Evolutionary conservation across 2,797 vertebrate genomes (phyloP).

Genomic region (Menidia menidia): DNA sequence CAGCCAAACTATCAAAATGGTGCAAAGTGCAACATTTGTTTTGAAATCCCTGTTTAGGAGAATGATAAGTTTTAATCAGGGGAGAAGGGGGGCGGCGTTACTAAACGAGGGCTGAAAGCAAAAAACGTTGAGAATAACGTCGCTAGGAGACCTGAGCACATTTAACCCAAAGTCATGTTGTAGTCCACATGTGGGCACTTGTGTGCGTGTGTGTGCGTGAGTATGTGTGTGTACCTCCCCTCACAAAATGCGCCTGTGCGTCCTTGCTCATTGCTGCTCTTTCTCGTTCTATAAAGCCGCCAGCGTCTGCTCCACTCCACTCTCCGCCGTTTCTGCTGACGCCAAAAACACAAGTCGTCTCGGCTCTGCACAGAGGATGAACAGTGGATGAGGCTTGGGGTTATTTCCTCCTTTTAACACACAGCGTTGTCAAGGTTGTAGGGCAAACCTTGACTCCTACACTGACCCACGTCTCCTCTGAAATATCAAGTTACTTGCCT

Average conservation of each 20-base stretch:
- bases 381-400: constrained; percentile 15
- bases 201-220: constrained; percentile 26
- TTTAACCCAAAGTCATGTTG: constrained; percentile 60
- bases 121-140: constrained; percentile 41
- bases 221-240: constrained; percentile 24
- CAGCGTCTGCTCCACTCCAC: constrained; percentile 42
- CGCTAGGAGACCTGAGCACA: constrained; percentile 74
- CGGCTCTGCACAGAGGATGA: constrained; percentile 16
- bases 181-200: constrained; percentile 32
- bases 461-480: constrained; percentile 8
- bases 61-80: not conserved
- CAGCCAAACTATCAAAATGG: too few species aligned
- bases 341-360: constrained; percentile 4
- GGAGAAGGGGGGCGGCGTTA: not conserved
- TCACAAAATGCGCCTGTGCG: constrained; percentile 45
- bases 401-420: constrained; percentile 3
- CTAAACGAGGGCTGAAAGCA: constrained; percentile 25
- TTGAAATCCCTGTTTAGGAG: not conserved
- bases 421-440: constrained; percentile 27
- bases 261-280: constrained; percentile 51
- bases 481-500: constrained; percentile 19
- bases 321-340: constrained; percentile 21
- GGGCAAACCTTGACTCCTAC: constrained; percentile 24
- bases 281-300: constrained; percentile 62
- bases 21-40: not conserved